Percentiles rank a stretch among this genome's conserved stretches.
Evolutionary conservation across 2,888 invertebrate species (phyloP).

Genomic region (Acanthoscelides obtectus): DNA sequence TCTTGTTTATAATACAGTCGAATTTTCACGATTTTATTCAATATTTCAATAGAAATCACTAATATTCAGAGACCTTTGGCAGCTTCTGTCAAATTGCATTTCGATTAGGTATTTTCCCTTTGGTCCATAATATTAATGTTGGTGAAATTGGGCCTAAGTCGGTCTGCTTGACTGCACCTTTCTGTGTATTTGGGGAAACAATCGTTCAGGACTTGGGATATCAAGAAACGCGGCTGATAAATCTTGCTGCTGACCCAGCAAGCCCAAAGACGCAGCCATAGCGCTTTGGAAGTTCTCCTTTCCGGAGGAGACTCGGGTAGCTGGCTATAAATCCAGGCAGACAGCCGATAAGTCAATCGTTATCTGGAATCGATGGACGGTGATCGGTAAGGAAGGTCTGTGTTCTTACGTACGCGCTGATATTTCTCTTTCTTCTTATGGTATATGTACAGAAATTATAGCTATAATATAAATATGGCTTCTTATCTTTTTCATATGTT

Average conservation of each 20-base stretch:
- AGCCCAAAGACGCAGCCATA: neutral
- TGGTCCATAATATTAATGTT: too few species aligned
- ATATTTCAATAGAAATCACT: too few species aligned
- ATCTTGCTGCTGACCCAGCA: neutral
- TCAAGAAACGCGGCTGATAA: neutral
- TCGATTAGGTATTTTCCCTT: too few species aligned
- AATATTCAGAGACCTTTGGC: too few species aligned
- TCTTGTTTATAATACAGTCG: too few species aligned
- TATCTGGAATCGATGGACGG: conserved; percentile 30
- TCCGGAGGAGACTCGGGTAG: neutral
- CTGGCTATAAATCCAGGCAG: conserved; percentile 28
- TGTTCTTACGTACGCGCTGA: neutral
- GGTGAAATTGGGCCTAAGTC: too few species aligned
- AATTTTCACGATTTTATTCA: too few species aligned
- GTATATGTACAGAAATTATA: neutral
- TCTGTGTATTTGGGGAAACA: too few species aligned
- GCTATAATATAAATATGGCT: neutral
- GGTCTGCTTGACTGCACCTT: too few species aligned
- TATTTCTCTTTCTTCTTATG: neutral
- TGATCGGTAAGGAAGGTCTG: neutral
- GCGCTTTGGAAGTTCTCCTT: neutral
- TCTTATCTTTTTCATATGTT: neutral
- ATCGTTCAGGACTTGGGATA: too few species aligned
- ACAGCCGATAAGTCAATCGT: conserved; percentile 36
- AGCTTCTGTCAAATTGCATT: too few species aligned